Base-by-base conservation (phyloP, 2,797 vertebrate genomes). In the Poeciliopsis turneri region DNA sequence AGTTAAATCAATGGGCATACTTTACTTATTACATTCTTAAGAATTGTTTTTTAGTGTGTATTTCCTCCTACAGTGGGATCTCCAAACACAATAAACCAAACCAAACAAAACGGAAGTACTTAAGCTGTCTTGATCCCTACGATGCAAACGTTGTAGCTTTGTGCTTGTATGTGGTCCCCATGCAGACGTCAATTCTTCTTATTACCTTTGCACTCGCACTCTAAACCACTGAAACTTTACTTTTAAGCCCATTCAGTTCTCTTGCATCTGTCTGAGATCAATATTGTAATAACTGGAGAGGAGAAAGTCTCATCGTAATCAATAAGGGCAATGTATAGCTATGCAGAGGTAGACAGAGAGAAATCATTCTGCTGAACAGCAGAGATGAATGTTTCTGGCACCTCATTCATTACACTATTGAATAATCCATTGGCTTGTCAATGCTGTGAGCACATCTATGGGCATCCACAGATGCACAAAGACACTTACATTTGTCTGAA, bases 221-320 rank as follows among this genome's bases (percentile, higher is more conserved):
- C 77, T 73, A 77, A 76, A 72, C 80, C 79, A 84, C 77, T 3
- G 23, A 85, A 89, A 81, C 84, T 78, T 86, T 79, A 45, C 55
- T 51, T 47, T 64, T 87, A 81, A 69, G n/a, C 83, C 87, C 80
- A 9, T 77, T 82, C 76, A 57, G 78, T 79, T 89, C 89, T 79
- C 87, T 78, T 82, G 82, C 84, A 85, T 90, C 89, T 87, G 84
- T 88, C 72, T 75, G 53, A 78, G 88, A 94, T 95, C 93, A 88
- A 94, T 95, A 95, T 92, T 94, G 91, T 94, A 95, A 93, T 94
- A 95, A 93, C 88, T 87, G 84, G 86, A 92, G 92, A 94, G 92
- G 88, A 94, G 89, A 89, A 84, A 83, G 92, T 81, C 90, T 92
- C 89, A 94, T 94, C 90, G 84, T 94, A 93, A 95, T 95, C 94